Conservation (phyloP, 2,797 vertebrate genomes). For the Graptemys geographica region DNA sequence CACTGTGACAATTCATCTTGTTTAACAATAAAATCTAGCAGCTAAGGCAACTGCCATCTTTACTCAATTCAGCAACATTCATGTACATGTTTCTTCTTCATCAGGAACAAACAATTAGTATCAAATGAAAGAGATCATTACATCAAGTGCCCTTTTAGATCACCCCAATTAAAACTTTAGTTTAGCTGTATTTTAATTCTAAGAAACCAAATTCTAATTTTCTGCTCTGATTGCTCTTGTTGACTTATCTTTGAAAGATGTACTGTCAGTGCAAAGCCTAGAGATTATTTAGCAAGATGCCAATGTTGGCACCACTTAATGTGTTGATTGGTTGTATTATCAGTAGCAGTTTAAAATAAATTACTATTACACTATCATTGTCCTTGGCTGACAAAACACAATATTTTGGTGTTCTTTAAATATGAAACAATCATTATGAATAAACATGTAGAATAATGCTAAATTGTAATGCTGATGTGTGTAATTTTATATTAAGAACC, state of each 20-base stretch:
- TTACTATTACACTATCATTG: constrained; percentile 86
- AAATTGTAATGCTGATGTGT: constrained; percentile 62
- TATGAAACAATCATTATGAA: constrained; percentile 80
- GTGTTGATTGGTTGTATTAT: constrained; percentile 89
- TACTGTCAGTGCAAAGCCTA: constrained; percentile 86
- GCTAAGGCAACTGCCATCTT: constrained; percentile 78
- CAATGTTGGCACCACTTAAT: constrained; percentile 88
- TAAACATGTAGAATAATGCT: constrained; percentile 78
- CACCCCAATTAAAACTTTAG: constrained; percentile 98
- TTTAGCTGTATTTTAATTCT: constrained; percentile 90
- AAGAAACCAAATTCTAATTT: constrained; percentile 99
- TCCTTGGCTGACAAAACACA: constrained; percentile 84
- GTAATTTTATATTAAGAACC: constrained; percentile 75
- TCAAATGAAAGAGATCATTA: constrained; percentile 96
- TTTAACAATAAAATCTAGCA: constrained; percentile 71
- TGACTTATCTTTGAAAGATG: constrained; percentile 97
- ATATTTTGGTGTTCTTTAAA: constrained; percentile 84
- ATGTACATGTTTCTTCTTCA: constrained; percentile 84
- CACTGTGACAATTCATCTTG: constrained; percentile 61
- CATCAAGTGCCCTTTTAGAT: constrained; percentile 97
- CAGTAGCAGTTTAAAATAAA: constrained; percentile 87
- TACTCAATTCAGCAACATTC: constrained; percentile 79
- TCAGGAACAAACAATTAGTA: constrained; percentile 93
- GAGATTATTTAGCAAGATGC: constrained; percentile 98
- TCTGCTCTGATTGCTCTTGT: constrained; percentile 99